Base-by-base conservation (phyloP, 2,113 vertebrate species). In the Benitochromis conjunctus region DNA sequence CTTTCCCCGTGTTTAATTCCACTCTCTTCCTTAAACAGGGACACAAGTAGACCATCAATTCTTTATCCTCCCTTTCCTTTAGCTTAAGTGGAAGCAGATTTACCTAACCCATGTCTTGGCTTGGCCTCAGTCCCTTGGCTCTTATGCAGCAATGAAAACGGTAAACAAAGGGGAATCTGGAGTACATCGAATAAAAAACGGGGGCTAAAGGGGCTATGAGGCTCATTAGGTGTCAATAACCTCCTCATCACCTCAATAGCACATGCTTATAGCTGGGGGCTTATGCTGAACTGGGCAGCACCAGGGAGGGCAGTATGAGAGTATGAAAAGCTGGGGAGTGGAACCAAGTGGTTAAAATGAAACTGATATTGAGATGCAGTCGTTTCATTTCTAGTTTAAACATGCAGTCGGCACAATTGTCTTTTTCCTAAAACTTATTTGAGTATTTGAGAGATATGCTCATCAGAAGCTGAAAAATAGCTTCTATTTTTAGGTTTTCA, bases 131-230 rank as follows among this genome's bases (percentile, higher is more conserved):
- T 80, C 74, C 38, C 86, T 12, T 6, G 55, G 55, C 79, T 58
- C 81, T 58, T 2, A 31, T 9, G 62, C 74, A 84, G 88, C 77
- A 88, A 92, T 92, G 86, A 92, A 91, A 83, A 55, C 81, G 48
- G 89, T 92, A 92, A 94, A 91, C 85, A 93, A 41, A 13, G 48
- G 71, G 46, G 46, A 55, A 79, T 43, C 46, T 19, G 36, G 38
- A 76, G 80, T 29, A 55, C 9, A 31, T 62, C 80, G 2, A 92
- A 91, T 91, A 90, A 91, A 51, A 80, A 57, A 60, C 14, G 3
- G 43, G 78, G 76, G 53, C 0, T 29, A 74, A 41, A 34, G 80
- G 21, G 77, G 57, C 46, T 31, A 5, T 34, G 71, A n/a, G 86
- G 77, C 71, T 89, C 58, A 89, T 74, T 85, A 83, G 26, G 54